Evolutionary conservation across 2,797 vertebrate genomes (phyloP).

Genomic region (Paguma larvata): DNA sequence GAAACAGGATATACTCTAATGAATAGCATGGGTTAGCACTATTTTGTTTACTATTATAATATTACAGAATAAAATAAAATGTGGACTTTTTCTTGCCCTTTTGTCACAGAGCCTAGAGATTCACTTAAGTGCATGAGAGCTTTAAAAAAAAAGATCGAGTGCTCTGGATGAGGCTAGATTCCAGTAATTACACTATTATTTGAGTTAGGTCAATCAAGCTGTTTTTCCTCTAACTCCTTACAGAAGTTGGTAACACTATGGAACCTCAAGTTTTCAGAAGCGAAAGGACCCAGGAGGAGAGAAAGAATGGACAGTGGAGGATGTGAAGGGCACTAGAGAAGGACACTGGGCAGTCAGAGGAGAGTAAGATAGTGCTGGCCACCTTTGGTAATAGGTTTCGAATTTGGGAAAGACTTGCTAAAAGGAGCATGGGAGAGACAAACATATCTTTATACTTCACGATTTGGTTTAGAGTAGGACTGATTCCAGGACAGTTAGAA

Average conservation of each 20-base stretch:
- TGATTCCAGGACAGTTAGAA: not conserved
- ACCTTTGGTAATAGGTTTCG: not conserved
- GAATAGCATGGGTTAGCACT: not conserved
- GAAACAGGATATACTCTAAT: constrained; percentile 48
- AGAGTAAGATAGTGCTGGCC: not conserved
- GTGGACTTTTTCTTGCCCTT: not conserved
- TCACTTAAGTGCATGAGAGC: not conserved
- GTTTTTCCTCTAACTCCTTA: constrained; percentile 29
- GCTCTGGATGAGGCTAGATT: not conserved
- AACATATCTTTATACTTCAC: not conserved
- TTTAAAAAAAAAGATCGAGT: not conserved
- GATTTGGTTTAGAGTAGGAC: not conserved
- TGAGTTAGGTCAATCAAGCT: not conserved
- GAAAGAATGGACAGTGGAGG: not conserved
- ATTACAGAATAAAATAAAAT: constrained; percentile 1
- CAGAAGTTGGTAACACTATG: not conserved
- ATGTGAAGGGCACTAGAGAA: not conserved
- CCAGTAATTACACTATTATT: not conserved
- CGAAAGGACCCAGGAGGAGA: not conserved
- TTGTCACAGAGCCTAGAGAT: not conserved
- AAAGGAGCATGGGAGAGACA: not conserved
- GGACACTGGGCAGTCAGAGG: not conserved
- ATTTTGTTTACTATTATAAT: not conserved
- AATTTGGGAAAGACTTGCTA: not conserved
- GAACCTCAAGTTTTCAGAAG: not conserved